Evolutionary conservation across 2,113 vertebrate species (phyloP), one percentile per base, ranked within the genome.

Genomic region (Psilopsiagon aurifrons): DNA sequence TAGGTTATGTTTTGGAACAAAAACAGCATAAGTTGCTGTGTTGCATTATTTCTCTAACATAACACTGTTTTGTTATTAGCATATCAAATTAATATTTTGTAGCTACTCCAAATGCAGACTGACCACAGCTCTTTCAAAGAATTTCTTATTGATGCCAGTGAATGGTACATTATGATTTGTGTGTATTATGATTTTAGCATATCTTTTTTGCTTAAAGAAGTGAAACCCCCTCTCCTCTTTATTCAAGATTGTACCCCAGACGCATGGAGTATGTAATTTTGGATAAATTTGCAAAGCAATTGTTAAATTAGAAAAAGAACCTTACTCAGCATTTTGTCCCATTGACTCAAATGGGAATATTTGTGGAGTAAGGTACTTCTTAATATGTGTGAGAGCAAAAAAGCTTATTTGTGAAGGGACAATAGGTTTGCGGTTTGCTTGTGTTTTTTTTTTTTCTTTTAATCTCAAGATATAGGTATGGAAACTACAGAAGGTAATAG

Each of bases 291-390:
- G 6, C 24, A 44, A 83, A 91, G 3, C 13, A 57, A 29, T 68
- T 88, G 18, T 64, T 84, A 75, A 47, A 57, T 44, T 74, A 79
- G 57, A 80, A 64, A 25, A 73, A 68, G 31, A 88, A 70, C 80
- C 88, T 95, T 91, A 94, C 87, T 95, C 80, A 57, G 37, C 57
- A 96, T 78, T 83, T 83, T 86, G 31, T 83, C 64, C 79, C 74
- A 54, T 86, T 93, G 29, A 60, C 64, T 83, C 11, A 67, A 60
- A 75, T 79, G 90, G 93, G 92, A 94, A 81, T 88, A 86, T 85
- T 67, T 93, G 86, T 87, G 88, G 74, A 70, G 70, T 84, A 88
- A 93, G 66, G 82, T 87, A 59, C 49, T 83, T 64, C 55, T 90
- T 87, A 85, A 49, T 35, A 18, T 9, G 7, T 18, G 5, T 52